Evolutionary conservation across 1,140 invertebrate genomes (phyloP).

Genomic region (Elysia chlorotica): DNA sequence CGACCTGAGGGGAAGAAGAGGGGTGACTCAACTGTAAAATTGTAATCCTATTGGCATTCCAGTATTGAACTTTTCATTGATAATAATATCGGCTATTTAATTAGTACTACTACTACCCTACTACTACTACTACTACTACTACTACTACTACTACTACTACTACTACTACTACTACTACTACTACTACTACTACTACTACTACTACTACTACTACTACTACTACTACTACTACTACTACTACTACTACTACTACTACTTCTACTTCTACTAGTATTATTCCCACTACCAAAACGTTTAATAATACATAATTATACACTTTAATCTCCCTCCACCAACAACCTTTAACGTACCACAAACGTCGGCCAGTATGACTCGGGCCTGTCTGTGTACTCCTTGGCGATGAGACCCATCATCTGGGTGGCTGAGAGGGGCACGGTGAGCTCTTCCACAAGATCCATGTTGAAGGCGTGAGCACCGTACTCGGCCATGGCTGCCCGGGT

Average conservation of each 20-base stretch:
- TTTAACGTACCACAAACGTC: conserved; percentile 13
- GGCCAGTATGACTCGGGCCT: conserved; percentile 14
- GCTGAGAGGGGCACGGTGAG: neutral
- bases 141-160: neutral
- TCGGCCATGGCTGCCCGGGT: conserved; percentile 8
- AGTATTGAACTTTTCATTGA: too few species aligned
- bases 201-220: neutral
- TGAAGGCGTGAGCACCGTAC: conserved; percentile 15
- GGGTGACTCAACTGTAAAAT: too few species aligned
- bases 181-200: neutral
- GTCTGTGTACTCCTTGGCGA: conserved; percentile 13
- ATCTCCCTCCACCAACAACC: neutral
- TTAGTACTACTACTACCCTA: neutral
- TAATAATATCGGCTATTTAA: too few species aligned
- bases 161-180: neutral
- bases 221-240: neutral
- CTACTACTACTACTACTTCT: neutral
- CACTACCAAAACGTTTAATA: too few species aligned
- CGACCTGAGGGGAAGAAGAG: conserved; percentile 1
- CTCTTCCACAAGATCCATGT: conserved; percentile 1
- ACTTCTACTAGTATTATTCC: neutral
- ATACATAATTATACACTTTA: too few species aligned
- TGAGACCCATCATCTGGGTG: conserved; percentile 10
- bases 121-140: neutral
- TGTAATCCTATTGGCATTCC: too few species aligned